Conservation (phyloP, 64 coral and sea anemone species). For the Acropora tenuis region DNA sequence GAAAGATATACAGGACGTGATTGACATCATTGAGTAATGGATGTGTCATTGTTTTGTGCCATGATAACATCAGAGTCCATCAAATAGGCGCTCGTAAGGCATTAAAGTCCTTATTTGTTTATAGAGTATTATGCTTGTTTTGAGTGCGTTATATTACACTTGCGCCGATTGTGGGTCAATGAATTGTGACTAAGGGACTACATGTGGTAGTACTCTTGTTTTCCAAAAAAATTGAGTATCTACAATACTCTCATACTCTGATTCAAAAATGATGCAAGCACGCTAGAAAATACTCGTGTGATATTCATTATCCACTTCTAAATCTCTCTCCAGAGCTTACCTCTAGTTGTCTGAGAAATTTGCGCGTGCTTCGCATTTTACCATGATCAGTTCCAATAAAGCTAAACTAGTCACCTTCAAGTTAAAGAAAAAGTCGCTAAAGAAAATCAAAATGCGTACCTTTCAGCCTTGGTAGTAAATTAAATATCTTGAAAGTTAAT, state of each 20-base stretch:
- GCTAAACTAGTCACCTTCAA: too few species aligned
- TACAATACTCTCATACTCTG: too few species aligned
- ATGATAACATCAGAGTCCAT: background rate
- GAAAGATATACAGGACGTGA: background rate
- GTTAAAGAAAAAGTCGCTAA: too few species aligned
- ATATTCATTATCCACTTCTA: too few species aligned
- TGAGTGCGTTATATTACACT: slow-evolving; percentile 4
- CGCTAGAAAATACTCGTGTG: too few species aligned
- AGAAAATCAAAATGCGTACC: background rate
- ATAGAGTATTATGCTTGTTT: slow-evolving; percentile 9
- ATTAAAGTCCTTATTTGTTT: slow-evolving; percentile 13
- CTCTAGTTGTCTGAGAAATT: too few species aligned
- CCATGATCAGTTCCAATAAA: too few species aligned
- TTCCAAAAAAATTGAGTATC: too few species aligned
- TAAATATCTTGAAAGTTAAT: background rate
- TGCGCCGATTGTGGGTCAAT: background rate
- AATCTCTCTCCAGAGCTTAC: too few species aligned
- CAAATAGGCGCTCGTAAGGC: background rate
- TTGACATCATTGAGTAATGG: background rate
- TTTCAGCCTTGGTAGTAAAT: background rate
- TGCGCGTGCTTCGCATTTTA: too few species aligned
- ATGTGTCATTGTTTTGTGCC: background rate
- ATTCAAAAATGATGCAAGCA: too few species aligned
- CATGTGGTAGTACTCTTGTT: background rate
- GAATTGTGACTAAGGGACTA: background rate